phyloP scores from a whole-genome alignment of 2,888 invertebrate species.

The Chelonus formosanus region DNA sequence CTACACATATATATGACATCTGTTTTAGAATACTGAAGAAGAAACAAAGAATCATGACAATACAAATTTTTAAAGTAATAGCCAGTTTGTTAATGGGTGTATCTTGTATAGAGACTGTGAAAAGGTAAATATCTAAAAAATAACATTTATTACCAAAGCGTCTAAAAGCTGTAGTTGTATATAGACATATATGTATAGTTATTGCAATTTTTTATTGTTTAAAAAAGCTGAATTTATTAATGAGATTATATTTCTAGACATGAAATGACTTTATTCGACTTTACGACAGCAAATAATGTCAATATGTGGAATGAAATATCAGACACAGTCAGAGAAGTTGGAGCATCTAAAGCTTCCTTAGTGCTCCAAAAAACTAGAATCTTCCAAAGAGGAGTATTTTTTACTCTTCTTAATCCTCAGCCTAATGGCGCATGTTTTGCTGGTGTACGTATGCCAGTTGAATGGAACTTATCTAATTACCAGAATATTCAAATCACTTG shows the following conservation, averaged over 20 bases:
- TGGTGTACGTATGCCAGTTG: slow-evolving; percentile 68
- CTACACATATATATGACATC: too few relatives aligned
- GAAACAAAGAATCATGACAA: too few relatives aligned
- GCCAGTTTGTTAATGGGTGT: neutral
- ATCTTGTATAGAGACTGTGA: neutral
- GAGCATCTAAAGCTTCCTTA: slow-evolving; percentile 73
- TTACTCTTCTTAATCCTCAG: slow-evolving; percentile 73
- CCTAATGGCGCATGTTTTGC: slow-evolving; percentile 76
- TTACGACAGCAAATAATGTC: slow-evolving; percentile 67
- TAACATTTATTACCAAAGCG: neutral
- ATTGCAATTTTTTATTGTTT: neutral
- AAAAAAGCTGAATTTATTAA: too few relatives aligned
- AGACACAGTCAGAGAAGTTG: slow-evolving; percentile 72
- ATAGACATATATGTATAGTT: neutral
- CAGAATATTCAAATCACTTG: slow-evolving; percentile 68
- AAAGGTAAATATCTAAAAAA: slow-evolving; percentile 3
- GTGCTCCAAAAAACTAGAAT: slow-evolving; percentile 70
- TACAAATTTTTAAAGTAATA: neutral
- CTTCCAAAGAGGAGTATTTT: slow-evolving; percentile 72
- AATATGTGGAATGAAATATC: slow-evolving; percentile 73
- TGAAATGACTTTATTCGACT: slow-evolving; percentile 67
- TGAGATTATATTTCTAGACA: slow-evolving; percentile 33
- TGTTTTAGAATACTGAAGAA: too few relatives aligned
- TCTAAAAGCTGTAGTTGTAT: slow-evolving; percentile 2
- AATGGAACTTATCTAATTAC: slow-evolving; percentile 67